A percentile compares a stretch with the other conserved stretches of the same genome.
Conservation (phyloP, 2,888 invertebrate species). For the Hypsopygia costalis region DNA sequence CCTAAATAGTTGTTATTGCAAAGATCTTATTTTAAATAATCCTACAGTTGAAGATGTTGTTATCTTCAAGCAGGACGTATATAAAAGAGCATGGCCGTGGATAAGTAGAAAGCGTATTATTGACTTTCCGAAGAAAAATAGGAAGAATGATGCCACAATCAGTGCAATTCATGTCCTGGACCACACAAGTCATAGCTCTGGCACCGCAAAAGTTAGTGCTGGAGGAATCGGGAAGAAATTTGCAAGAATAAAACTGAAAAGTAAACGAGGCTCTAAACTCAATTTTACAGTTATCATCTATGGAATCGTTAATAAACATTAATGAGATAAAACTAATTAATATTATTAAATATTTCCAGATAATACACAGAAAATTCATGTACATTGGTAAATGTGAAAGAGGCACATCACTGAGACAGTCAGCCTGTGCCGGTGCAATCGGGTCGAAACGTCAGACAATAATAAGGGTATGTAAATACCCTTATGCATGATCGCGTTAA, state of each 20-base stretch:
- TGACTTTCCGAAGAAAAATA: not conserved
- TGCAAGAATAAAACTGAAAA: not conserved
- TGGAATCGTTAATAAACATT: too few species aligned
- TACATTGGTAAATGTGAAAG: too few species aligned
- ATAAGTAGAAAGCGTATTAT: not conserved
- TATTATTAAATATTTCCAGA: too few species aligned
- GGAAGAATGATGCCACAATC: not conserved
- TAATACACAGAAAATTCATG: too few species aligned
- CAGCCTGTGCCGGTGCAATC: too few species aligned
- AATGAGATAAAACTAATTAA: too few species aligned
- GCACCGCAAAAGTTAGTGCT: not conserved
- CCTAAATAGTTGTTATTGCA: not conserved
- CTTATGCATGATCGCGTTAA: too few species aligned
- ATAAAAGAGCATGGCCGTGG: not conserved
- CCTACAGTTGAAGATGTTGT: not conserved
- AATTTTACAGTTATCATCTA: not conserved
- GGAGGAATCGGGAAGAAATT: not conserved
- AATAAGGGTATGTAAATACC: too few species aligned
- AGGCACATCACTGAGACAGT: too few species aligned
- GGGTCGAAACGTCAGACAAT: too few species aligned
- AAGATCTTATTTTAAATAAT: not conserved
- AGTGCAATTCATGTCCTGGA: not conserved
- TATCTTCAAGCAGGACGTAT: not conserved
- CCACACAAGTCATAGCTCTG: not conserved
- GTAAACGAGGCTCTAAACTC: not conserved